A percentile compares a stretch with the other conserved stretches of the same genome.
Evolutionary conservation across 2,797 vertebrate genomes (phyloP).

Genomic region (Phrynocephalus guinanensis): DNA sequence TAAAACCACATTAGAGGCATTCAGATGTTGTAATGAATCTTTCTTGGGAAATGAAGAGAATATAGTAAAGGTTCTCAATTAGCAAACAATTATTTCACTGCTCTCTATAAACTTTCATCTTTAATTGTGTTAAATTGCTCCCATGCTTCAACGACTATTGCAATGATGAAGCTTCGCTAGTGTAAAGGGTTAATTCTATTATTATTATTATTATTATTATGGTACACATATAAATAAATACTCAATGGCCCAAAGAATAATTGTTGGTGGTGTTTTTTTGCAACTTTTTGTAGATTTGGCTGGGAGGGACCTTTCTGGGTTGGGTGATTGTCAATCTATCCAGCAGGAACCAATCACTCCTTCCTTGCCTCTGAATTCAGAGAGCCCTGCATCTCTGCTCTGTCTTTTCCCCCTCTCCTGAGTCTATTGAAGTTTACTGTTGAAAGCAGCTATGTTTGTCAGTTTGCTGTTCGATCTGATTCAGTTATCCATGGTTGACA

Average conservation of each 20-base stretch:
- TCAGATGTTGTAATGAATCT: not conserved
- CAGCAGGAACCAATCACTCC: no score
- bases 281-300: no score
- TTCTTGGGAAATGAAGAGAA: not conserved
- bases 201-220: not conserved
- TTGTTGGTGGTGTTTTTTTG: no score
- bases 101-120: not conserved
- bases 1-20: not conserved
- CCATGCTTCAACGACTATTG: not conserved
- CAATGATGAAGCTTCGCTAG: conserved; percentile 14
- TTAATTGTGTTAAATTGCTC: not conserved
- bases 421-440: no score
- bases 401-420: no score
- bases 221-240: conserved; percentile 7
- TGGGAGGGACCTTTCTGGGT: no score
- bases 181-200: not conserved
- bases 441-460: no score
- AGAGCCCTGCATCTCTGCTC: no score
- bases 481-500: no score
- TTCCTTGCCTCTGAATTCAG: no score
- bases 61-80: conserved; percentile 8
- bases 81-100: conserved; percentile 17
- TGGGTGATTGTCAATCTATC: no score
- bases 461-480: no score
- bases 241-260: not conserved